A percentile compares a stretch with the other conserved stretches of the same genome.
These are phyloP conservation scores for Oeneis ivallda DNA, from an alignment of 2,888 invertebrate genomes.

Conservation along the genomic window DNA sequence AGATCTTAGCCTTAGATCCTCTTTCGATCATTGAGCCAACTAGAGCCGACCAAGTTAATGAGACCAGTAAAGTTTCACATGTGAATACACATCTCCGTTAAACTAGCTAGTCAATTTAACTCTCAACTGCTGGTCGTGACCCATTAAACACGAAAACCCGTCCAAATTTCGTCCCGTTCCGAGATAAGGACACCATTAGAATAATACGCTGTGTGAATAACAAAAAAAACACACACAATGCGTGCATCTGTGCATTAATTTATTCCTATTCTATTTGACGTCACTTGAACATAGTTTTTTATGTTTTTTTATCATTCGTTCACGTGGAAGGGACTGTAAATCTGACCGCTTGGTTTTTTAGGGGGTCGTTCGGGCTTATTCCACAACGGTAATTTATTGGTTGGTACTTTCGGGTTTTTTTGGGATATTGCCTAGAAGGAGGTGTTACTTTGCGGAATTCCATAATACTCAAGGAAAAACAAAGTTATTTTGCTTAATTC, in stretches of 20 bases:
- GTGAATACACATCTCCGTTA: background rate
- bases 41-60: background rate
- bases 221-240: slow-evolving; percentile 43
- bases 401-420: background rate
- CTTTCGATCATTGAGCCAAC: too few relatives aligned
- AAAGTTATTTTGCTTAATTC: too few relatives aligned
- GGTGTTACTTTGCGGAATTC: too few relatives aligned
- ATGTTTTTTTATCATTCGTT: slow-evolving; percentile 52
- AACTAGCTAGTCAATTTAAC: slow-evolving; percentile 9
- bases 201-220: slow-evolving; percentile 21
- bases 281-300: slow-evolving; percentile 44
- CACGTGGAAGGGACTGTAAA: slow-evolving; percentile 57
- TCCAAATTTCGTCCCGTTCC: slow-evolving; percentile 29
- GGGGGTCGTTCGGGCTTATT: slow-evolving; percentile 21
- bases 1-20: too few relatives aligned
- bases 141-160: slow-evolving; percentile 38
- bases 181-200: slow-evolving; percentile 27
- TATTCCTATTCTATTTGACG: slow-evolving; percentile 44
- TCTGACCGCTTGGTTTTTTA: slow-evolving; percentile 31
- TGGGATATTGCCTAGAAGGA: too few relatives aligned
- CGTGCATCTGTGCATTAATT: slow-evolving; percentile 50
- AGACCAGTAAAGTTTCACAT: background rate
- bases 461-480: too few relatives aligned
- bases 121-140: slow-evolving; percentile 29
- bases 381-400: slow-evolving; percentile 5